phyloP scores from a whole-genome alignment of 2,888 invertebrate genomes.

The Listrodromus nycthemerus region DNA sequence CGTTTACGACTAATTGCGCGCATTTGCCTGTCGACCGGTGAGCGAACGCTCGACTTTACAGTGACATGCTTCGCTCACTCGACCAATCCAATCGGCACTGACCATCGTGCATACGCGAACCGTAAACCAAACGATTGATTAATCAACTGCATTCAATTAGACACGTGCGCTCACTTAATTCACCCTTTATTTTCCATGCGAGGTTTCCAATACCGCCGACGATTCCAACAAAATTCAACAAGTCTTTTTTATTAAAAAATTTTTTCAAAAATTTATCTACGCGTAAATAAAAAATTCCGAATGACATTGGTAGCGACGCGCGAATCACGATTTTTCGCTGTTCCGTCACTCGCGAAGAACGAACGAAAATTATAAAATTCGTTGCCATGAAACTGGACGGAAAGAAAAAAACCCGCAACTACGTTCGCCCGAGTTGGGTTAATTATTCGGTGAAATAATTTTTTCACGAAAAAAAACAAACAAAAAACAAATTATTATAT shows the following conservation, averaged over 20 bases:
- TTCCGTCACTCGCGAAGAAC: neutral
- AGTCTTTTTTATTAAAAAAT: too few relatives aligned
- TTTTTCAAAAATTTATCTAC: neutral
- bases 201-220: neutral
- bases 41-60: neutral
- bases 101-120: neutral
- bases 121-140: neutral
- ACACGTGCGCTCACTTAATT: slow-evolving; percentile 1
- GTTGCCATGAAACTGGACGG: too few relatives aligned
- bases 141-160: neutral
- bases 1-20: neutral
- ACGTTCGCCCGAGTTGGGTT: too few relatives aligned
- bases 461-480: too few relatives aligned
- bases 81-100: slow-evolving; percentile 1
- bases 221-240: neutral
- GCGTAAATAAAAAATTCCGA: neutral
- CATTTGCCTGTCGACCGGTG: neutral
- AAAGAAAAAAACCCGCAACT: too few relatives aligned
- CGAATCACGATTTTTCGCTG: neutral
- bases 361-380: too few relatives aligned
- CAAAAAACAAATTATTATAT: too few relatives aligned
- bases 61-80: neutral
- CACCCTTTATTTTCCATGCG: neutral
- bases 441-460: too few relatives aligned
- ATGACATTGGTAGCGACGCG: neutral